A percentile compares a stretch with the other conserved stretches of the same genome.
Evolutionary conservation across 2,797 vertebrate genomes (phyloP).

Genomic region (Scarus forsteni): DNA sequence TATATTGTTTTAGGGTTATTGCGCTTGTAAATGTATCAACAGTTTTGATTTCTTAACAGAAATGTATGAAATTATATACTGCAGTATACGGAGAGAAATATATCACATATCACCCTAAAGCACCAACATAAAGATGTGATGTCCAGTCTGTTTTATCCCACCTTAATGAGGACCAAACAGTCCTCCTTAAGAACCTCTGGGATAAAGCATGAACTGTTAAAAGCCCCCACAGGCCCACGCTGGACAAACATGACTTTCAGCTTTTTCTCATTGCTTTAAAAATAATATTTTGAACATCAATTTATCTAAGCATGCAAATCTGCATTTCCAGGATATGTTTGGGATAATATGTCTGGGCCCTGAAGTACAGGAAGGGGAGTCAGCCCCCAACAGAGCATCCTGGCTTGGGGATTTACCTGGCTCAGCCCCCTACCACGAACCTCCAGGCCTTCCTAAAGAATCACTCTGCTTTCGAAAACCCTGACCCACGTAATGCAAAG

Average conservation of each 20-base stretch:
- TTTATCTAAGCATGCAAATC: constrained; percentile 67
- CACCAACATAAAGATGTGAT: too few relatives aligned
- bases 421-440: constrained; percentile 40
- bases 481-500: constrained; percentile 46
- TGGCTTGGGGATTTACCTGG: constrained; percentile 57
- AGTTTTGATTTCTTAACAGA: too few relatives aligned
- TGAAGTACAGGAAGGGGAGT: constrained; percentile 20
- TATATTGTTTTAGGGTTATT: too few relatives aligned
- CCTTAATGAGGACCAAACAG: too few relatives aligned
- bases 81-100: too few relatives aligned
- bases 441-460: constrained; percentile 52
- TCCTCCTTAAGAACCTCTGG: constrained; percentile 10
- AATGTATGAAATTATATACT: too few relatives aligned
- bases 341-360: constrained; percentile 25
- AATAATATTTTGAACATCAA: constrained; percentile 69
- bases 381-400: constrained; percentile 47
- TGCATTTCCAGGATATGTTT: constrained; percentile 61
- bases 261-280: constrained; percentile 57
- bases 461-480: constrained; percentile 41
- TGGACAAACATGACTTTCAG: constrained; percentile 43
- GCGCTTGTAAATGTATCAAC: too few relatives aligned
- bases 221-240: constrained; percentile 45
- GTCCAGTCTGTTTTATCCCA: too few relatives aligned
- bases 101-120: too few relatives aligned
- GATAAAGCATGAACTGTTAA: constrained; percentile 52